Conservation (phyloP, 2,888 invertebrate genomes). For the Lottia scabra region DNA sequence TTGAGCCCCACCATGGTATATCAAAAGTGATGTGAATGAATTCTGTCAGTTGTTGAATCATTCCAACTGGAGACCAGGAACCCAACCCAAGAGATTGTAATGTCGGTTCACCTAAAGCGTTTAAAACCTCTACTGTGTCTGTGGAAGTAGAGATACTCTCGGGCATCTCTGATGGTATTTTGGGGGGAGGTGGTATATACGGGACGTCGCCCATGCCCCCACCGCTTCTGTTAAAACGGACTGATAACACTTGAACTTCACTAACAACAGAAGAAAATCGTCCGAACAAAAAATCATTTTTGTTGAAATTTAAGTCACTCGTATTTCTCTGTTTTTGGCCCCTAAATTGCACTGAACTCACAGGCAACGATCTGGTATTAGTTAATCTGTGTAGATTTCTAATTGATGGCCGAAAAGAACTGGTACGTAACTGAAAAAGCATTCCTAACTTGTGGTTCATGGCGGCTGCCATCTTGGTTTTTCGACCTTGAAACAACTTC, state of each 20-base stretch:
- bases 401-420: too few relatives aligned
- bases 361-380: too few relatives aligned
- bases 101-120: conserved; percentile 77
- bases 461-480: too few relatives aligned
- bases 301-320: too few relatives aligned
- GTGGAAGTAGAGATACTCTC: conserved; percentile 16
- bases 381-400: too few relatives aligned
- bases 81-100: conserved; percentile 86
- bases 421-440: too few relatives aligned
- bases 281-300: too few relatives aligned
- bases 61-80: conserved; percentile 84
- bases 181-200: conserved; percentile 36
- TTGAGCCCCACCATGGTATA: conserved; percentile 88
- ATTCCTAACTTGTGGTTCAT: too few relatives aligned
- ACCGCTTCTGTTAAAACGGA: conserved; percentile 1
- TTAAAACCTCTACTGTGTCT: conserved; percentile 39
- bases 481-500: too few relatives aligned
- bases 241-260: not conserved
- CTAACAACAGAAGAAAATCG: too few relatives aligned
- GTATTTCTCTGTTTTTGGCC: too few relatives aligned
- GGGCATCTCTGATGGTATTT: conserved; percentile 34
- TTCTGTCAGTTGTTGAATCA: conserved; percentile 85
- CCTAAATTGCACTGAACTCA: too few relatives aligned
- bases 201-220: conserved; percentile 20
- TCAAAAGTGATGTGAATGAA: conserved; percentile 83